Base-by-base conservation (phyloP, 1,140 invertebrate species). In the Pentalonia nigronervosa region DNA sequence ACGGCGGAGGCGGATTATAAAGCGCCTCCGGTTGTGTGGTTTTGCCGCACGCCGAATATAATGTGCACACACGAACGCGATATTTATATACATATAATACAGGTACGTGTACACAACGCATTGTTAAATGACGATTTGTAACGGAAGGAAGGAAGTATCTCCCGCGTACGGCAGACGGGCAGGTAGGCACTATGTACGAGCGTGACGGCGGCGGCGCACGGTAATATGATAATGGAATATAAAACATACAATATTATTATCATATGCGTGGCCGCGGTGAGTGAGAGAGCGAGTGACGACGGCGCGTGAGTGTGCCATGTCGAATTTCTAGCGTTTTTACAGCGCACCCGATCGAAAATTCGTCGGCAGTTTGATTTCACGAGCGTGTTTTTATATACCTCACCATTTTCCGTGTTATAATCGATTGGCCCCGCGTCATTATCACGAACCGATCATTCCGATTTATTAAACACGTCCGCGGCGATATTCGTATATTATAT, bases 1-100 rank as follows among this genome's bases (percentile, higher is more conserved):
- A 90, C 50, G n/a, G n/a, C 88, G 34, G 41, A 87, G 84, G 45
- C 84, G 84, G 84, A 17, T 87, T 87, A 47, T 41, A 41, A 87
- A 87, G 84, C 84, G 84, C 84, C 84, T 87, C 84, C 84, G 84
- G 84, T 87, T 87, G 45, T 87, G 84, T 87, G 84, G 84, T 87
- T 87, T 30, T 47, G 36, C 84, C 4, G 84, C 25, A 17, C 30
- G 60, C n/a, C 30, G 60, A 76, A 76, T 76, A 76, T 23, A n/a
- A n/a, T n/a, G n/a, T n/a, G n/a, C n/a, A n/a, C n/a, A n/a, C n/a
- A n/a, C n/a, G n/a, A n/a, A n/a, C n/a, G n/a, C n/a, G n/a, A n/a
- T n/a, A n/a, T n/a, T n/a, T n/a, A n/a, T 60, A 67, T n/a, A n/a
- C 4, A 60, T 9, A 14, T 67, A n/a, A 21, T 53, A 4, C 25